phyloP scores from a whole-genome alignment of 2,113 vertebrate genomes.

The Melanerpes formicivorus region DNA sequence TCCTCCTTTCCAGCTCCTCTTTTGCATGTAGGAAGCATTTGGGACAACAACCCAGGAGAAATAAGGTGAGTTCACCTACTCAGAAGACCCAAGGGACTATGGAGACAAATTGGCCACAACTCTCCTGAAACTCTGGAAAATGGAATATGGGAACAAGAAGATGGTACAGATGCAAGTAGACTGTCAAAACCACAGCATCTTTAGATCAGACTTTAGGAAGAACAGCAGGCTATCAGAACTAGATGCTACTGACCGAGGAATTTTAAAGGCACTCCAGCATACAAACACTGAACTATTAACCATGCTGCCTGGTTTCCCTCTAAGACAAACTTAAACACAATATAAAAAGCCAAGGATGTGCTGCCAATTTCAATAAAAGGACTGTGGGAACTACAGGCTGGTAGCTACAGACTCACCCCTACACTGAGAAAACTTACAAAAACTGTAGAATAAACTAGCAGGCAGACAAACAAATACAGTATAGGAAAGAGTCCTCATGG shows the following conservation, averaged over 20 bases:
- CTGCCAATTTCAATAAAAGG: not conserved
- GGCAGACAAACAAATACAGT: not conserved
- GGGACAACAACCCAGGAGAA: not conserved
- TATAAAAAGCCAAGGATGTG: not conserved
- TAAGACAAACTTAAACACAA: not conserved
- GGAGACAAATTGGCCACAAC: not conserved
- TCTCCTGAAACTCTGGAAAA: not conserved
- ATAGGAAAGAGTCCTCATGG: not conserved
- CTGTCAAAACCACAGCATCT: not conserved
- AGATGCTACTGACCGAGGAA: not conserved
- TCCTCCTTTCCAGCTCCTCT: not conserved
- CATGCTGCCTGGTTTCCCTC: not conserved
- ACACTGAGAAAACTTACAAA: not conserved
- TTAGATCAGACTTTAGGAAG: not conserved
- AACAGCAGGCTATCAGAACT: not conserved
- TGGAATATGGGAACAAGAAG: not conserved
- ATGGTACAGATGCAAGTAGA: accelerated
- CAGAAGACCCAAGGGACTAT: not conserved
- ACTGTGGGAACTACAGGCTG: not conserved
- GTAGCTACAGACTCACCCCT: not conserved
- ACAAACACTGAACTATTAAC: not conserved
- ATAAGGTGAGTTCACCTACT: not conserved
- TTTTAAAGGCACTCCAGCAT: not conserved
- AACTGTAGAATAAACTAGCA: not conserved
- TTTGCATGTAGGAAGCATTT: not conserved